These are phyloP conservation scores for Apus apus DNA, from an alignment of 2,113 vertebrate genomes.

Conservation along the genomic window DNA sequence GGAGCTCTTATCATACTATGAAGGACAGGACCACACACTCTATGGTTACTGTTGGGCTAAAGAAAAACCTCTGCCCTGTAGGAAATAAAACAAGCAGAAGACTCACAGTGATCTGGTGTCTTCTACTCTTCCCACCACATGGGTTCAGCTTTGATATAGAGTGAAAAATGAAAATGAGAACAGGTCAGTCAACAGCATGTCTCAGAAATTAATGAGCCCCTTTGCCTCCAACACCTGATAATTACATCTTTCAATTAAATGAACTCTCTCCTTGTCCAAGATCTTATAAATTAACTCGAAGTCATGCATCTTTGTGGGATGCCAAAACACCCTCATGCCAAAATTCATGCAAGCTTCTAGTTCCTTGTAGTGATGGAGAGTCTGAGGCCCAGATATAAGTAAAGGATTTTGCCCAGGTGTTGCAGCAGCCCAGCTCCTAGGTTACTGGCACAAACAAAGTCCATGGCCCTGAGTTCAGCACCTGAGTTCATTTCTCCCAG, in stretches of 20 bases:
- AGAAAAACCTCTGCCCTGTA: not conserved
- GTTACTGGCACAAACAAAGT: not conserved
- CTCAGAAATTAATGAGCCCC: constrained; percentile 79
- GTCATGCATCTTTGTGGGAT: constrained; percentile 57
- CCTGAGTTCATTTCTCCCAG: not conserved
- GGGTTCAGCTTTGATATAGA: constrained; percentile 38
- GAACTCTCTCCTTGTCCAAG: constrained; percentile 72
- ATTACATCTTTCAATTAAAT: constrained; percentile 83
- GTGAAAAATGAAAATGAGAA: constrained; percentile 77
- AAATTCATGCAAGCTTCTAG: constrained; percentile 3
- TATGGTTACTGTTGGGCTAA: not conserved
- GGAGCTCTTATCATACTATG: not conserved
- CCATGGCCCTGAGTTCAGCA: not conserved
- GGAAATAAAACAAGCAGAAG: not conserved
- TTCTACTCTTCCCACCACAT: not conserved
- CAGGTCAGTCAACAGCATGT: constrained; percentile 76
- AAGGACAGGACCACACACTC: not conserved
- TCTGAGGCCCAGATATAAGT: not conserved
- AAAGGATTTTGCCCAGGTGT: not conserved
- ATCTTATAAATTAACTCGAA: constrained; percentile 77
- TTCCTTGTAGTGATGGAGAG: not conserved
- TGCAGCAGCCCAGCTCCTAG: not conserved
- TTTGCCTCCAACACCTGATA: constrained; percentile 80
- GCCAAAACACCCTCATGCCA: constrained; percentile 42
- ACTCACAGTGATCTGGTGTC: not conserved